phyloP scores from a whole-genome alignment of 2,888 invertebrate genomes.

The Nemoura dubitans region DNA sequence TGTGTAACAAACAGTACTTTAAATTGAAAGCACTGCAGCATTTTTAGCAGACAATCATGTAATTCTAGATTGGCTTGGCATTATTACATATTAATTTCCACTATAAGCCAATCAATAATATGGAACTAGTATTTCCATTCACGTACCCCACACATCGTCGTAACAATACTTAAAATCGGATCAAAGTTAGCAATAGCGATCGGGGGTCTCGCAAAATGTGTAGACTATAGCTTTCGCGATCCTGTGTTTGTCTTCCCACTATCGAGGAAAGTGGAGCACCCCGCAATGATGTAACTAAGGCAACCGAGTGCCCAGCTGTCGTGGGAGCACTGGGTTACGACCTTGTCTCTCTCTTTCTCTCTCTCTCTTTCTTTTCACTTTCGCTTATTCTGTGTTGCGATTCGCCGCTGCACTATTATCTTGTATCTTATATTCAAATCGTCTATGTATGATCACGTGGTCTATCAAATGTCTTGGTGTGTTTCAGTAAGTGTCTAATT shows the following conservation, averaged over 20 bases:
- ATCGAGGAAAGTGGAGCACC: not conserved
- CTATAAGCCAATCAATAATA: not conserved
- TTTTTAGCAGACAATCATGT: too few relatives aligned
- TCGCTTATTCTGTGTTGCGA: not conserved
- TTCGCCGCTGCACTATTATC: too few relatives aligned
- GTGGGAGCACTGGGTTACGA: not conserved
- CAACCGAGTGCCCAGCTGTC: not conserved
- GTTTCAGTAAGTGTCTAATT: not conserved
- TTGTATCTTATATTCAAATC: too few relatives aligned
- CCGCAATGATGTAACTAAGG: not conserved
- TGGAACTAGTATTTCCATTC: not conserved
- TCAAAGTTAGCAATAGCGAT: not conserved
- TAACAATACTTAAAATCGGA: not conserved
- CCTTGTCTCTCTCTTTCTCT: not conserved
- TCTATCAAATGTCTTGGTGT: not conserved
- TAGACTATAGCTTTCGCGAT: not conserved
- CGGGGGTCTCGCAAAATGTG: not conserved
- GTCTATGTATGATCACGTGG: not conserved
- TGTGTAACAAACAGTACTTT: too few relatives aligned
- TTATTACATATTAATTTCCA: too few relatives aligned
- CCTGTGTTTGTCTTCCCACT: not conserved
- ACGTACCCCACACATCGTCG: not conserved
- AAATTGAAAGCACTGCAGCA: too few relatives aligned
- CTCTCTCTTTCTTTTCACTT: constrained; percentile 7
- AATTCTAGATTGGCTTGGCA: too few relatives aligned